These are phyloP conservation scores for Apus apus DNA, from an alignment of 2,113 vertebrate genomes.

Conservation along the genomic window DNA sequence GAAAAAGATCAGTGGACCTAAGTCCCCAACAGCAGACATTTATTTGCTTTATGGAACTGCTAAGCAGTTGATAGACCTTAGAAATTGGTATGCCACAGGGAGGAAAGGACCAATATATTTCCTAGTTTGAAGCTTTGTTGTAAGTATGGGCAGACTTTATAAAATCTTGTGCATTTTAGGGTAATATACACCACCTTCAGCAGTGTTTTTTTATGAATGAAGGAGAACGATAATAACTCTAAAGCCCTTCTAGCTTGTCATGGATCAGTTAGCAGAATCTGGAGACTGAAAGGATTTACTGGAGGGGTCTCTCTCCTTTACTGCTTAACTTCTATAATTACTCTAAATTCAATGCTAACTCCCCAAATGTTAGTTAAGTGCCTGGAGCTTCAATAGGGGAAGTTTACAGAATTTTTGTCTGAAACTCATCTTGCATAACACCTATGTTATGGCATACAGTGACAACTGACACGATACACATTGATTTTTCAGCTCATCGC, in stretches of 20 bases:
- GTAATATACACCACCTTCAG: background rate
- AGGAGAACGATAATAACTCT: background rate
- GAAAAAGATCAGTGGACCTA: background rate
- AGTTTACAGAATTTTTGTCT: background rate
- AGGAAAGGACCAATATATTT: constrained; percentile 17
- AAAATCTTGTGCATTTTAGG: background rate
- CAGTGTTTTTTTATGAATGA: constrained; percentile 7
- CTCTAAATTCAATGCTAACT: background rate
- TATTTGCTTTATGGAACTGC: background rate
- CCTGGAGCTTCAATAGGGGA: background rate
- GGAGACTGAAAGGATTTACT: background rate
- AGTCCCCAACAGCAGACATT: background rate
- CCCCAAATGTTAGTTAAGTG: background rate
- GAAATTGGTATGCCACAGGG: constrained; percentile 17
- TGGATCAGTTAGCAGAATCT: background rate
- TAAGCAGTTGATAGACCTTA: constrained; percentile 22
- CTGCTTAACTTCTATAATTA: background rate
- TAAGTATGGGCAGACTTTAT: background rate
- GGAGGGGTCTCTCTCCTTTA: background rate
- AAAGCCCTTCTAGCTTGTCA: background rate
- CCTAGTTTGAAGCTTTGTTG: background rate
- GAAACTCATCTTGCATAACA: background rate
- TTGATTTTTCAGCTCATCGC: background rate
- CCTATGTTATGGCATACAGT: background rate
- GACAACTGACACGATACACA: background rate